Evolutionary conservation across 2,888 invertebrate species (phyloP), one percentile per base, ranked within the genome.

Genomic region (Strigamia transsilvanica): DNA sequence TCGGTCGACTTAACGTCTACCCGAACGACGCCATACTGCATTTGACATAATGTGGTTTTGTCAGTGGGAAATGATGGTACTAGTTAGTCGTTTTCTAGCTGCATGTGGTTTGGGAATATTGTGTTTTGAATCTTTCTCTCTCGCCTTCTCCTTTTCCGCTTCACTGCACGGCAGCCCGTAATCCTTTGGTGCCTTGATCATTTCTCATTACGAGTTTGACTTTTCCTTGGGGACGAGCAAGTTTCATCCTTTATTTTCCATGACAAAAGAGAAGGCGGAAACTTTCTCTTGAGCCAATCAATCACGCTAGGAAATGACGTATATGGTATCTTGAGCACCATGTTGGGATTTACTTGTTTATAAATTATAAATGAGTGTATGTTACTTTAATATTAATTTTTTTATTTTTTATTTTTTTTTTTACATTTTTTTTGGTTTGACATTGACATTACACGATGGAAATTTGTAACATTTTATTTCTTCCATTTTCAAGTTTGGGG

Each of bases 101-200:
- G 66, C 32, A 23, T 66, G 66, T 66, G 66, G 66, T 66, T 66
- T 66, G 66, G 66, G 66, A 66, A 66, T 66, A 66, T 66, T 66
- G 66, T 66, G 66, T 66, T 66, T 66, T 66, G 66, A 66, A 66
- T 66, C 66, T 66, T 51, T 51, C 51, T 66, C 27, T 66, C 66
- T 66, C 66, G 66, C 66, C 66, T 66, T 66, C 66, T 66, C 27
- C 66, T 66, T 66, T 66, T 66, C 66, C 15, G 66, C 66, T 66
- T 66, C 13, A 66, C 66, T 66, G 66, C 66, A 66, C 66, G 12
- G 27, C 66, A 32, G 66, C 66, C 66, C 66, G 23, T 66, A 66
- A 66, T 66, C 66, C 66, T 66, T 66, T 66, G 66, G 66, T 66
- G 66, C 66, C 66, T 66, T 66, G 66, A 66, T 66, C 66, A 66